These are phyloP conservation scores for Dastarcus helophoroides DNA, from an alignment of 2,888 invertebrate species.

Conservation along the genomic window DNA sequence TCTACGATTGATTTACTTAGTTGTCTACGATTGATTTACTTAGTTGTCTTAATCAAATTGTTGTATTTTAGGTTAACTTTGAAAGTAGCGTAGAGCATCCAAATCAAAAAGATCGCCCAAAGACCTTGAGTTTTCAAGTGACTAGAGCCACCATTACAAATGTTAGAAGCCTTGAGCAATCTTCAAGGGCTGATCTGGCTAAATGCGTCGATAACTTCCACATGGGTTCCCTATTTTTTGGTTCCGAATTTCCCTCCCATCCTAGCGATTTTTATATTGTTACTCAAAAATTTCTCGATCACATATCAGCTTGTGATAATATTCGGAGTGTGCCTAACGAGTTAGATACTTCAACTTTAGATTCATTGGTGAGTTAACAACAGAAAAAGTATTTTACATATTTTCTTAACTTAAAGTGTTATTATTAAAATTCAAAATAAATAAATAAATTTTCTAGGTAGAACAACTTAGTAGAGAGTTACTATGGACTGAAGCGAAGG, in stretches of 20 bases:
- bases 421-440: neutral
- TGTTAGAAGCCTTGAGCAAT: slow-evolving; percentile 48
- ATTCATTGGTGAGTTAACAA: slow-evolving; percentile 25
- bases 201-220: slow-evolving; percentile 68
- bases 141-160: slow-evolving; percentile 66
- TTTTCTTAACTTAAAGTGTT: neutral
- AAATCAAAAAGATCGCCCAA: slow-evolving; percentile 77
- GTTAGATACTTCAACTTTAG: slow-evolving; percentile 26
- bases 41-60: neutral
- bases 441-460: slow-evolving; percentile 19
- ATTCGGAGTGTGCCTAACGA: slow-evolving; percentile 32
- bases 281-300: slow-evolving; percentile 70
- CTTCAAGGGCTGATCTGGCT: slow-evolving; percentile 69
- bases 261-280: slow-evolving; percentile 62
- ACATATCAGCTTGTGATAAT: slow-evolving; percentile 43
- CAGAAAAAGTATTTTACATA: neutral
- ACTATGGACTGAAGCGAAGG: slow-evolving; percentile 74
- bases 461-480: slow-evolving; percentile 31
- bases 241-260: slow-evolving; percentile 66
- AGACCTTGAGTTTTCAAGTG: slow-evolving; percentile 73
- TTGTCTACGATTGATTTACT: too few relatives aligned
- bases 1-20: too few relatives aligned
- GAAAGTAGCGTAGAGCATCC: slow-evolving; percentile 67
- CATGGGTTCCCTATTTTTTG: slow-evolving; percentile 61
- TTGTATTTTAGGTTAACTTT: slow-evolving; percentile 53